Base-by-base conservation (phyloP, 2,113 vertebrate genomes). In the Poecile atricapillus region DNA sequence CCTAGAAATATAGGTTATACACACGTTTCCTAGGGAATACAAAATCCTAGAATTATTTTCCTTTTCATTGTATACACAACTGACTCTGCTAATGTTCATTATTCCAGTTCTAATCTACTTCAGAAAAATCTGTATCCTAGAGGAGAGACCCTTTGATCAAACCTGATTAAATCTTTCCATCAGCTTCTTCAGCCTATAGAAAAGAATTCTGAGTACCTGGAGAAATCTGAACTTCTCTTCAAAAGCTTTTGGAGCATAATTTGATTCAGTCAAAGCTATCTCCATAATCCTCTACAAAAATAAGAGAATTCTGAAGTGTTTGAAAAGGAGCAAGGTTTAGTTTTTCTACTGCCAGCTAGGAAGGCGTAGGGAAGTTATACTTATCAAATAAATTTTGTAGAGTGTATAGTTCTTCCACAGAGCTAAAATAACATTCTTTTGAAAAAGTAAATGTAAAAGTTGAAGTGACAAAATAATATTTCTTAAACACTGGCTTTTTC, bases 221-320 rank as follows among this genome's bases (percentile, higher is more conserved):
- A 83, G 94, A 97, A 74, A 92, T 43, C 71, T 70, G 63, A 93
- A 71, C 37, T 93, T 96, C 37, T 87, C 84, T 97, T 97, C 86
- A 93, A 95, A 97, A 95, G 62, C 60, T 93, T 93, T 95, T 59
- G 64, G 58, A 85, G 30, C 35, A 59, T 95, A 93, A 93, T 90
- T 95, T 90, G 58, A 83, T 88, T 79, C 73, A 89, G 56, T 89
- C 65, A 95, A 88, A 94, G 58, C 71, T 56, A 53, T 76, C 59
- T 96, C 86, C 39, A 59, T 83, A 87, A 96, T 94, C 94, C 44
- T 96, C 70, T 69, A 79, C 37, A 89, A 94, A 95, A 90, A 11
- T 23, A 83, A 80, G 49, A 59, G 80, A 80, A 84, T 19, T 83
- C 6, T 11, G 24, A 75, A 30, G 44, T 47, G 41, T 83, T 95